Evolutionary conservation across 2,113 vertebrate species (phyloP), one percentile per base, ranked within the genome.

Genomic region (Fulica atra): DNA sequence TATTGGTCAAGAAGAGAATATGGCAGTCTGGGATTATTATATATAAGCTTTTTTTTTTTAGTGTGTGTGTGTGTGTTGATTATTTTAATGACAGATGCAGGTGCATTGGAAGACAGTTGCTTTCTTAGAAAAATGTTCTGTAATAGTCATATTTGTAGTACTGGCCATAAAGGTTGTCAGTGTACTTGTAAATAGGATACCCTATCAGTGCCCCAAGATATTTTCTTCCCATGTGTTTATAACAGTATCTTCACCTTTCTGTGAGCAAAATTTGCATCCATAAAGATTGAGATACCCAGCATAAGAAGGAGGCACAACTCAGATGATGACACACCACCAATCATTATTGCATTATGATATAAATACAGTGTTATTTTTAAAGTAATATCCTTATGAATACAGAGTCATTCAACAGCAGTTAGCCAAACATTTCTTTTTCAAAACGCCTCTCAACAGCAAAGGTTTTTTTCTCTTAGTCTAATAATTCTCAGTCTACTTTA

Each of bases 401-500:
- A 68, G 8, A 82, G 59, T 56, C 3, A 93, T 95, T 95, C 94
- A 90, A 96, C 95, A 95, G 24, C 59, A 86, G 29, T 81, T 88
- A 92, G 35, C 5, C 54, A 93, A 65, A 40, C 2, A 68, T 82
- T 74, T 53, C 2, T 33, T 66, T 88, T 95, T 51, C 11, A 57
- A 81, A 95, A 86, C 60, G 24, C 42, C 63, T 89, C 77, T 81
- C 70, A 84, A 57, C 28, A 82, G 18, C 53, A 65, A 86, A 81
- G 59, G 16, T 83, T 95, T 63, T 25, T 31, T 83, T 92, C 88
- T 83, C 40, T 92, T 21, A 48, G 48, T 48, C 68, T 82, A 93
- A 53, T 73, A 92, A 87, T 86, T 96, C 48, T 95, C 40, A 80
- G 78, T 81, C 33, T 94, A 24, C 25, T 84, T 95, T 93, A 93